Conservation (phyloP, 2,797 vertebrate genomes). For the Acipenser transmontanus region DNA sequence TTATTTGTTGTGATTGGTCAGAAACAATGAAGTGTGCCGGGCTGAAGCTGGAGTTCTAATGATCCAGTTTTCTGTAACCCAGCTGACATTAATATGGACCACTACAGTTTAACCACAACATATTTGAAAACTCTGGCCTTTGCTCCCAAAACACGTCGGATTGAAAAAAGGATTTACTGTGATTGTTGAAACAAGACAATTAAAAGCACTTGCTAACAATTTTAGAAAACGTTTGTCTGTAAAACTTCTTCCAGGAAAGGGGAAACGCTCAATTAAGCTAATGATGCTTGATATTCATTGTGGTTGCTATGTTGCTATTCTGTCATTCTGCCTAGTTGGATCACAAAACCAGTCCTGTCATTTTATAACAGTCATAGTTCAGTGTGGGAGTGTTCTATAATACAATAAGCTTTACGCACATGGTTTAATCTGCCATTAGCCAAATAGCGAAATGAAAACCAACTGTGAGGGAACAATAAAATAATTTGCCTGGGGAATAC, state of each 20-base stretch:
- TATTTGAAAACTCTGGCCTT: no score
- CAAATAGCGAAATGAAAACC: slow-evolving; percentile 61
- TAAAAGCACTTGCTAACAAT: background rate
- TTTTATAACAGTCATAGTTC: slow-evolving; percentile 37
- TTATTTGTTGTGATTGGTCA: slow-evolving; percentile 56
- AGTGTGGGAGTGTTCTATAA: slow-evolving; percentile 32
- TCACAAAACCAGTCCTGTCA: slow-evolving; percentile 34
- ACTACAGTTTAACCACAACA: no score
- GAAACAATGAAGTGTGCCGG: slow-evolving; percentile 48
- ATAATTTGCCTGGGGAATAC: slow-evolving; percentile 67
- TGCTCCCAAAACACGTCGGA: no score
- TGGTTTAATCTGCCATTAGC: slow-evolving; percentile 54
- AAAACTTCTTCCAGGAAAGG: background rate
- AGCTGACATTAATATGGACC: no score
- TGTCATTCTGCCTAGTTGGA: slow-evolving; percentile 28
- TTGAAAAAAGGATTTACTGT: no score
- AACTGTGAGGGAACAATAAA: slow-evolving; percentile 69
- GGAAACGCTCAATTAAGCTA: background rate
- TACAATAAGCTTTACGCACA: slow-evolving; percentile 47
- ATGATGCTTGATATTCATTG: background rate
- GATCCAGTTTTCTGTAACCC: no score
- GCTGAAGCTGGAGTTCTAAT: background rate
- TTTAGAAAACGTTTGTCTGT: background rate
- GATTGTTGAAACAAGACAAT: no score
- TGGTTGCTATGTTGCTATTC: slow-evolving; percentile 19